Evolutionary conservation across 2,888 invertebrate species (phyloP), one percentile per base, ranked within the genome.

Genomic region (Troglohyphantes excavatus): DNA sequence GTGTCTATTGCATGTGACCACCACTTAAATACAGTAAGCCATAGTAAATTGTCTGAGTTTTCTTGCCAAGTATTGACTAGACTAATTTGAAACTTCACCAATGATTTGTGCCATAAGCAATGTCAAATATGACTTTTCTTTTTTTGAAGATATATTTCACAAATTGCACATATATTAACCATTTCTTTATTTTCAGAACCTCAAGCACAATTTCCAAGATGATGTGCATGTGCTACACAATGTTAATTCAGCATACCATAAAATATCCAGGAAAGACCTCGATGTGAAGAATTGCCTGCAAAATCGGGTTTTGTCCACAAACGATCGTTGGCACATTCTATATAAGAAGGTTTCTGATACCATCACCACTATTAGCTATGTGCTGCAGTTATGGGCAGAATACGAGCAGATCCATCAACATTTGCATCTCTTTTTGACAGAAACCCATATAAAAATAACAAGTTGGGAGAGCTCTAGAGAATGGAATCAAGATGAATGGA

Each of bases 151-250:
- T 46, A 17, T 46, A 46, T n/a, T n/a, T n/a, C n/a, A n/a, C n/a
- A 46, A 46, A 46, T 65, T 65, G 65, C 21, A 65, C 21, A 65
- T 19, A 11, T 23, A 3, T 26, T n/a, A 11, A 21, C 19, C 33
- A 5, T 72, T 39, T 72, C 17, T 6, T 5, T 29, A 23, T 26
- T 85, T 86, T 76, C 29, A 91, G 91, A 73, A 61, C 26, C 23
- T 91, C n/a, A 84, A 86, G n/a, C 91, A 91, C 27, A 67, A 26
- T n/a, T 43, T 91, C 39, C 85, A 90, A 82, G 86, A 86, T 26
- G 68, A 86, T 39, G 23, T 90, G 17, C 53, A 79, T 21, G 33
- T 90, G 6, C 29, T 90, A 13, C 81, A 89, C 59, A 43, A 39
- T 26, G 84, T 88, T 0, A 90, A 90, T 39, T 7, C 76, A 19